Conservation (phyloP, 2,113 vertebrate genomes). For the Artemisiospiza belli region DNA sequence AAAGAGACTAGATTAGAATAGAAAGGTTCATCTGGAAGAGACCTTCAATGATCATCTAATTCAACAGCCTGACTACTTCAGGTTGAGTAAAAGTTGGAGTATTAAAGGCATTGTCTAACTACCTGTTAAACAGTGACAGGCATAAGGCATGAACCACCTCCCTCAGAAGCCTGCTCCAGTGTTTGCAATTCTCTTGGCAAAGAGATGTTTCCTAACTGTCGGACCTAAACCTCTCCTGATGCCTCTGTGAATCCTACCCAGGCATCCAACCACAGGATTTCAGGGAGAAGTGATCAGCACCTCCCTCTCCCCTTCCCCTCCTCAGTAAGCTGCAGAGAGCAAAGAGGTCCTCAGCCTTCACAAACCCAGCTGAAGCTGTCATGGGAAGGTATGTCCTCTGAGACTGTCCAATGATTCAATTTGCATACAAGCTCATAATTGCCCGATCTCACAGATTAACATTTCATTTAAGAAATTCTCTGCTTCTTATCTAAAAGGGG, state of each 20-base stretch:
- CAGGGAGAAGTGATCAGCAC: background rate
- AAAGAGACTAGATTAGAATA: no score
- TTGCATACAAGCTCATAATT: background rate
- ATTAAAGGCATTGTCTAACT: background rate
- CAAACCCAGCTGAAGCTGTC: background rate
- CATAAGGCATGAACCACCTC: rapidly evolving
- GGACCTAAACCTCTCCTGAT: rapidly evolving
- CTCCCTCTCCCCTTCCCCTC: background rate
- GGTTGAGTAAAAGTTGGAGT: background rate
- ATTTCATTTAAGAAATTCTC: background rate
- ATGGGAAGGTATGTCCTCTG: background rate
- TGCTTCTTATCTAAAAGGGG: rapidly evolving
- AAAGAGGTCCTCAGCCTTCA: background rate
- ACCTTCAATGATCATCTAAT: background rate
- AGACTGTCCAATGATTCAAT: background rate
- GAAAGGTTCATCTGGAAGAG: background rate
- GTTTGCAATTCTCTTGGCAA: background rate
- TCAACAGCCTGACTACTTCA: background rate
- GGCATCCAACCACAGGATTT: no score
- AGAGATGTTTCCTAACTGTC: background rate
- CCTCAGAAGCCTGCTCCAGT: background rate
- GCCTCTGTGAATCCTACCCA: background rate
- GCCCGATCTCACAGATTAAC: rapidly evolving
- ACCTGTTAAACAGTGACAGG: background rate
- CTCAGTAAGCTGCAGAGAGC: background rate